Conservation (phyloP, 2,113 vertebrate species). For the Boulengeromyrus knoepffleri region DNA sequence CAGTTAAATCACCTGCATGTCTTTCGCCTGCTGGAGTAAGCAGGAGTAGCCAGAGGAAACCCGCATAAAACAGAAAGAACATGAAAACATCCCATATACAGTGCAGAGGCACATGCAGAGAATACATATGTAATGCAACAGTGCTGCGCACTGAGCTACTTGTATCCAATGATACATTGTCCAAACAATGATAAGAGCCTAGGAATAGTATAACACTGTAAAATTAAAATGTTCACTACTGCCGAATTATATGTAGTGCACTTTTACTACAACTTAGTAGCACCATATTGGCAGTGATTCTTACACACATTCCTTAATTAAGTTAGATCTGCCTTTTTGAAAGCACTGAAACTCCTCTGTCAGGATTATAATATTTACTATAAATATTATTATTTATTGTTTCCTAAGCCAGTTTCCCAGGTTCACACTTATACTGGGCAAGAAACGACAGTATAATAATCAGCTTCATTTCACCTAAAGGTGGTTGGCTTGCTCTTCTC, state of each 20-base stretch:
- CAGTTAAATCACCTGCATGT: background rate
- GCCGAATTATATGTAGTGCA: background rate
- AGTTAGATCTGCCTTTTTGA: background rate
- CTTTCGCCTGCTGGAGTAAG: background rate
- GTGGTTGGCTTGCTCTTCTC: background rate
- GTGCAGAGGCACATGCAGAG: background rate
- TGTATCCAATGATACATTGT: background rate
- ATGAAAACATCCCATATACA: background rate
- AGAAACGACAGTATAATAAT: background rate
- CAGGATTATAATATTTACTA: background rate
- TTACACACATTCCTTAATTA: background rate
- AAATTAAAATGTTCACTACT: background rate
- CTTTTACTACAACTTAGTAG: background rate
- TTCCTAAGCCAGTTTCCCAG: background rate
- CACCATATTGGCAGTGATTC: background rate
- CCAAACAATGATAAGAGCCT: background rate
- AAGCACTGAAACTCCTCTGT: background rate
- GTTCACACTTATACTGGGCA: background rate
- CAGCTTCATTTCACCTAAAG: background rate
- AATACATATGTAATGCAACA: background rate
- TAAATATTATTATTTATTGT: background rate
- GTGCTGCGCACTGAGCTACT: background rate
- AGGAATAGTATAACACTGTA: background rate
- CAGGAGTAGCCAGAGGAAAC: background rate
- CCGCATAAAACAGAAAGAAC: background rate